Evolutionary conservation across 2,888 invertebrate genomes (phyloP).

Genomic region (Clusia tigrina): DNA sequence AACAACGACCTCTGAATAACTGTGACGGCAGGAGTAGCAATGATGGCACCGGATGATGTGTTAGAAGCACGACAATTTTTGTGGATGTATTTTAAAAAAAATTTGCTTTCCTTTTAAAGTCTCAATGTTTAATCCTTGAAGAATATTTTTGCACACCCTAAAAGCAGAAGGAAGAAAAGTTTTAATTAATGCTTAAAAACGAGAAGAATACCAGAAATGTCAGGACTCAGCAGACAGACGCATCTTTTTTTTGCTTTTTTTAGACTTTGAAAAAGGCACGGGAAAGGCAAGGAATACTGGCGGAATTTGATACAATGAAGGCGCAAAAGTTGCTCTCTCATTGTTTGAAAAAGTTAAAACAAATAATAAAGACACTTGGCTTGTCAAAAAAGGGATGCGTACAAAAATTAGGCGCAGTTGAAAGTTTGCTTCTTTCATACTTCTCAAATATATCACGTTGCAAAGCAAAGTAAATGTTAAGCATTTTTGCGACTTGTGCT

Average conservation of each 20-base stretch:
- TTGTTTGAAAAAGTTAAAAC: slow-evolving; percentile 11
- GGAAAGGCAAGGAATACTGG: neutral
- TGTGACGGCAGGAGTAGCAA: neutral
- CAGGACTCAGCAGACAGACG: neutral
- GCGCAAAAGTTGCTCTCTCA: neutral
- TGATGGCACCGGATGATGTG: neutral
- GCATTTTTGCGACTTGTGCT: slow-evolving; percentile 12
- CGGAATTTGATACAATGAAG: neutral
- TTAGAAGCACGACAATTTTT: no score
- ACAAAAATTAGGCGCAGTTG: slow-evolving; percentile 23
- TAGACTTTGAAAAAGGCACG: slow-evolving; percentile 30
- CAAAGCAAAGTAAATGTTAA: neutral
- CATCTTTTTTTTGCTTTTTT: no score
- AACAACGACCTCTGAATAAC: no score
- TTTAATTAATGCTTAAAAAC: slow-evolving; percentile 2
- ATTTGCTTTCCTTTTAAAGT: no score
- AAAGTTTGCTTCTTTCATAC: slow-evolving; percentile 7
- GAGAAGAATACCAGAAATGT: neutral
- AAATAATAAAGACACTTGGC: neutral
- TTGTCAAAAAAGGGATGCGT: slow-evolving; percentile 11
- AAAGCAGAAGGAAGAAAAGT: neutral
- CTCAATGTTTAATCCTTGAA: neutral
- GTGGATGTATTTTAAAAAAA: no score
- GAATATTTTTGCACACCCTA: neutral
- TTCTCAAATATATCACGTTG: neutral